Percentiles rank a stretch among this genome's conserved stretches.
These are phyloP conservation scores for Pammene aurita DNA, from an alignment of 2,888 invertebrate species.

Conservation along the genomic window DNA sequence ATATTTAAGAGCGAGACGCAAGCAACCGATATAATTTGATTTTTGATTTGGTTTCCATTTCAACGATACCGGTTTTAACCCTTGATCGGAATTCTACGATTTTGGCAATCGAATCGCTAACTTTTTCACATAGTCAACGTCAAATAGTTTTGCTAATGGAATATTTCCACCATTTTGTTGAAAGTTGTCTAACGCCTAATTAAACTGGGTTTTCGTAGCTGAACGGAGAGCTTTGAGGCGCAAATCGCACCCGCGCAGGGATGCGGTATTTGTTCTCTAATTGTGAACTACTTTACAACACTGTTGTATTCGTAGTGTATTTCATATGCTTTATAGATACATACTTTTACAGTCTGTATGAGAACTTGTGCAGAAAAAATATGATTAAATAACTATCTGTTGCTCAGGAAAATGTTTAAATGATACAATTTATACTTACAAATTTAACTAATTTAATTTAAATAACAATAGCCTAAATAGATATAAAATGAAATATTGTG, in stretches of 20 bases:
- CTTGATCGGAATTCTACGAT: not conserved
- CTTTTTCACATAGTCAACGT: not conserved
- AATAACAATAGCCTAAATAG: too few species aligned
- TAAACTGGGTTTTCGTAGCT: constrained; percentile 9
- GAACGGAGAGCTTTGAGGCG: constrained; percentile 2
- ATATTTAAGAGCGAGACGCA: too few species aligned
- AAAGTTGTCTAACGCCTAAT: not conserved
- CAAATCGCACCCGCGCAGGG: constrained; percentile 3
- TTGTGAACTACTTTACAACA: not conserved
- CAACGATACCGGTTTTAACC: too few species aligned
- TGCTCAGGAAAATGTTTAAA: too few species aligned
- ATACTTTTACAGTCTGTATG: too few species aligned
- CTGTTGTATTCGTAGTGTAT: not conserved
- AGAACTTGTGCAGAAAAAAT: too few species aligned
- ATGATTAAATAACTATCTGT: too few species aligned
- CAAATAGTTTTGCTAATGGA: not conserved
- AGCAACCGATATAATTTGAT: too few species aligned
- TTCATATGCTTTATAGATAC: not conserved
- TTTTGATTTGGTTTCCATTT: too few species aligned
- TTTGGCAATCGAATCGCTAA: constrained; percentile 1
- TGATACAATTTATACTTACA: too few species aligned
- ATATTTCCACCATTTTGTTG: not conserved
- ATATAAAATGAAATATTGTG: too few species aligned
- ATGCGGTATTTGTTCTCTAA: constrained; percentile 8
- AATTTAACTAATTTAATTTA: too few species aligned